A percentile compares a stretch with the other conserved stretches of the same genome.
phyloP scores from a whole-genome alignment of 2,797 vertebrate species.

The Lithobates pipiens region DNA sequence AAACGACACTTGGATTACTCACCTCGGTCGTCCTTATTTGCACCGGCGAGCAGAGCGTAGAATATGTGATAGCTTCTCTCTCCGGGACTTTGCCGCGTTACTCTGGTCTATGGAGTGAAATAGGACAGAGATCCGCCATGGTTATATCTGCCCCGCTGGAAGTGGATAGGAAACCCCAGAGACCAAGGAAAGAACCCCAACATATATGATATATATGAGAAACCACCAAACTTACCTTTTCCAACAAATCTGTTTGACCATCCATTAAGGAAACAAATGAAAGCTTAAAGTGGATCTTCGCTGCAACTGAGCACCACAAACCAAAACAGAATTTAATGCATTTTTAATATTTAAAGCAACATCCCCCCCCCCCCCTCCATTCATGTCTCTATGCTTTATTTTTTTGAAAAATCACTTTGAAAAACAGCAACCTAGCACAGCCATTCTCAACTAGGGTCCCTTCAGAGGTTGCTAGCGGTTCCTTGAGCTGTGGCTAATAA shows the following conservation, averaged over 20 bases:
- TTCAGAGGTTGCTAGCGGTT: no score
- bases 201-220: background rate
- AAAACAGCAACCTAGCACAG: no score
- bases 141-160: background rate
- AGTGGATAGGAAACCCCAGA: background rate
- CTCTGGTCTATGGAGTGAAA: slow-evolving; percentile 82
- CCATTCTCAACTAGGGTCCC: no score
- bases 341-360: no score
- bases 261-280: slow-evolving; percentile 16
- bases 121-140: background rate
- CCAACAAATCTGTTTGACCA: slow-evolving; percentile 84
- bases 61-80: slow-evolving; percentile 94
- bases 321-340: no score
- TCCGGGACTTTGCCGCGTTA: slow-evolving; percentile 89
- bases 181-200: background rate
- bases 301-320: no score
- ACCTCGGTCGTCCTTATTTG: slow-evolving; percentile 84
- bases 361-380: no score
- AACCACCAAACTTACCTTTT: slow-evolving; percentile 82
- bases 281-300: no score
- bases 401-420: no score
- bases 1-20: slow-evolving; percentile 22
- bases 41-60: slow-evolving; percentile 86
- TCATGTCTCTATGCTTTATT: no score
- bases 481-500: no score